phyloP scores from a whole-genome alignment of 2,797 vertebrate genomes.

The Eulemur rubriventer region DNA sequence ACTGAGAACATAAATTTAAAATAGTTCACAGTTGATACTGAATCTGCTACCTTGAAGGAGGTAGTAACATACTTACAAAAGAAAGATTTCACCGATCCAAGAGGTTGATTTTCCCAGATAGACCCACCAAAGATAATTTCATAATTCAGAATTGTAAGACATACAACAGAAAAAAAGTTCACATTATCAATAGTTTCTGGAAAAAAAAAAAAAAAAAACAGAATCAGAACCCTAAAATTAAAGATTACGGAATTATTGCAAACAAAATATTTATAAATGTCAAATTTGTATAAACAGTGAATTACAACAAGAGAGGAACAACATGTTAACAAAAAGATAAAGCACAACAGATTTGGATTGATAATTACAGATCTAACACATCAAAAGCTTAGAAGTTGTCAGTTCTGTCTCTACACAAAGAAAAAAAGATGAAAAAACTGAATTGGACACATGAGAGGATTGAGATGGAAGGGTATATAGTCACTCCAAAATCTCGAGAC shows the following conservation, averaged over 20 bases:
- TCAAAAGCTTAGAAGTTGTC: neutral
- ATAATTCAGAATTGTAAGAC: neutral
- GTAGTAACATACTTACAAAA: neutral
- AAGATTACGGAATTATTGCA: neutral
- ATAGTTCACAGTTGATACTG: neutral
- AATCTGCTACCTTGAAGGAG: neutral
- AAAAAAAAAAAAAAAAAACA: neutral
- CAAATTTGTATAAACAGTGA: neutral
- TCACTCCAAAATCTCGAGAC: neutral
- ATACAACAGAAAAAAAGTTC: neutral
- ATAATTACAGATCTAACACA: neutral
- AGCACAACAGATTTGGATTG: neutral
- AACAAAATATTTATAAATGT: slow-evolving; percentile 20
- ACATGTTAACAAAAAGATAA: neutral
- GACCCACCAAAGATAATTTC: neutral
- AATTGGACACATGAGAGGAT: neutral
- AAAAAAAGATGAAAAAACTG: neutral
- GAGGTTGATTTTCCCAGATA: neutral
- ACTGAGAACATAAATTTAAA: slow-evolving; percentile 29
- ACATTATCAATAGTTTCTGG: neutral
- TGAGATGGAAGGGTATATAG: neutral
- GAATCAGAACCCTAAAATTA: neutral
- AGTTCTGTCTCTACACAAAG: neutral
- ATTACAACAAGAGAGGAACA: neutral
- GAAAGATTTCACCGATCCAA: neutral